A percentile compares a stretch with the other conserved stretches of the same genome.
Evolutionary conservation across 1,140 invertebrate genomes (phyloP).

Genomic region (Aphis craccivora): DNA sequence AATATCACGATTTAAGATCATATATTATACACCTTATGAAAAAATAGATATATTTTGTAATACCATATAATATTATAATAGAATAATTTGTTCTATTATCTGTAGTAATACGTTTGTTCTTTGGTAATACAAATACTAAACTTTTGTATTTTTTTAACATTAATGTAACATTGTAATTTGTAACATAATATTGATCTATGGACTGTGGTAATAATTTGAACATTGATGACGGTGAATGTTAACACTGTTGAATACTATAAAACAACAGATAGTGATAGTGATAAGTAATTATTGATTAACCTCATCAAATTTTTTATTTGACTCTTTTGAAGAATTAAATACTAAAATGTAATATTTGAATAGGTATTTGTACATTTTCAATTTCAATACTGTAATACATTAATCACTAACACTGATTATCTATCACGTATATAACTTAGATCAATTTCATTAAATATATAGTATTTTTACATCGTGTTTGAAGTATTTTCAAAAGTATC

Average conservation of each 20-base stretch:
- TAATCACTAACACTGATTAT: neutral
- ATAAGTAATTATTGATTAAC: conserved; percentile 13
- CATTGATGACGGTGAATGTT: conserved; percentile 13
- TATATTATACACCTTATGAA: too few species aligned
- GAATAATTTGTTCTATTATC: too few species aligned
- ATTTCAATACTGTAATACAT: neutral
- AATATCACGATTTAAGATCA: too few species aligned
- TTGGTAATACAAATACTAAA: too few species aligned
- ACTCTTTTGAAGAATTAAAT: neutral
- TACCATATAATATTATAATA: too few species aligned
- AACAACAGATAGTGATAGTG: neutral
- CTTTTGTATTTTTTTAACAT: too few species aligned
- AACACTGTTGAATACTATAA: conserved; percentile 4
- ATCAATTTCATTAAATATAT: neutral
- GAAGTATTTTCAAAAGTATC: neutral
- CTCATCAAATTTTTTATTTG: neutral
- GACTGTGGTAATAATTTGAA: neutral
- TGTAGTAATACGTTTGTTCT: too few species aligned
- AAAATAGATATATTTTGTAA: too few species aligned
- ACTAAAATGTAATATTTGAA: neutral
- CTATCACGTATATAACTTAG: neutral
- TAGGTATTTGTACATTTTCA: neutral
- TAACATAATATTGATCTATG: neutral
- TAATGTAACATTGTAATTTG: too few species aligned
- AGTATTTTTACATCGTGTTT: neutral